Base-by-base conservation (phyloP, 2,113 vertebrate species). In the Setophaga petechia region DNA sequence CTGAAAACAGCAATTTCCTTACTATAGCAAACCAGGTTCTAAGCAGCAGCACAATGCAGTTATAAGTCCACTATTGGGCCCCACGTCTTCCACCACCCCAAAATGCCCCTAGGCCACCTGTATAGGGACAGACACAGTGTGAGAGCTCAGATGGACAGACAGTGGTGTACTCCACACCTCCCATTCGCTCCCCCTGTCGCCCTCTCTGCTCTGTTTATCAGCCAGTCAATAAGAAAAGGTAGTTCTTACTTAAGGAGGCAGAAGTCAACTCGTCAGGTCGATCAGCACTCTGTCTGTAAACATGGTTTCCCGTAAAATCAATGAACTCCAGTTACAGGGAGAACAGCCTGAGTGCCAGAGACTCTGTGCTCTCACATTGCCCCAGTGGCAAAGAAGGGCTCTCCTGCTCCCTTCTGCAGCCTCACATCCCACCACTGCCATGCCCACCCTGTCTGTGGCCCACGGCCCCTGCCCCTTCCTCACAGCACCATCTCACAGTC, bases 221-320 rank as follows among this genome's bases (percentile, higher is more conserved):
- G 96, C 93, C 97, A 98, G 98, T 98, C 98, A 98, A 99, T 99
- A 99, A 98, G 97, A 96, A 99, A 98, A 98, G 97, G 98, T 98
- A 98, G 98, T 98, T 98, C 98, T 98, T 98, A 98, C 98, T 99
- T 98, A 99, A 99, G 98, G 97, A 99, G 98, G 98, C 98, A 99
- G 99, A 99, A 99, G 99, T 99, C 99, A 99, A 98, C 99, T 98
- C 92, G 84, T 96, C 99, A 99, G 99, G 99, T 99, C 99, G 99
- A 99, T 99, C 97, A 98, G 98, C 98, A 98, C 99, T 99, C 99
- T 99, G 99, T 99, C 99, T 99, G 99, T 99, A 99, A 99, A 99
- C 99, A 99, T 94, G 98, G 98, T 98, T 99, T 99, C 99, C 99
- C 99, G 99, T 99, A 99, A 99, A 99, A 99, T 99, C 99, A 99